These are phyloP conservation scores for Hippocampus zosterae DNA, from an alignment of 2,113 vertebrate species.

Conservation along the genomic window DNA sequence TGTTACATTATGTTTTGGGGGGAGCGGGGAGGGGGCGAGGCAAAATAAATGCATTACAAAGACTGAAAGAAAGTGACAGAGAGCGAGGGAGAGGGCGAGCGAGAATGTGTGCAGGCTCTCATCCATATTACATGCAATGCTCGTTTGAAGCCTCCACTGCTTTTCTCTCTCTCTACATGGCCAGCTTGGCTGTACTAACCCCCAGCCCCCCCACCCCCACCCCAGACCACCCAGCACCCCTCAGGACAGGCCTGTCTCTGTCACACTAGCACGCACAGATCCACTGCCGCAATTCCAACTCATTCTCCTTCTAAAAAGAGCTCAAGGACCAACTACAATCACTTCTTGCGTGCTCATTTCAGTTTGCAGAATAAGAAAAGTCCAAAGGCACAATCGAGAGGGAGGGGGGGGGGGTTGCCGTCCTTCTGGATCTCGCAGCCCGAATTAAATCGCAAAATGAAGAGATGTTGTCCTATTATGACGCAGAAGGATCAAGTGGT, in stretches of 20 bases:
- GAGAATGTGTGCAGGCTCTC: constrained; percentile 27
- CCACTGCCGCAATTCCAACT: constrained; percentile 32
- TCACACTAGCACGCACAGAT: constrained; percentile 21
- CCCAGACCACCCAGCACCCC: constrained; percentile 8
- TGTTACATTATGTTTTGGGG: neutral
- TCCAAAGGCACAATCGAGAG: neutral
- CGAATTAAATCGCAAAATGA: neutral
- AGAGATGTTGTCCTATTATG: neutral
- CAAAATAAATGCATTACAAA: neutral
- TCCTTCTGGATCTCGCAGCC: neutral
- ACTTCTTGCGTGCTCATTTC: neutral
- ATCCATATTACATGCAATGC: constrained; percentile 69
- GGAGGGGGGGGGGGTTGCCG: neutral
- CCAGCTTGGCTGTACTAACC: constrained; percentile 46
- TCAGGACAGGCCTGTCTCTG: constrained; percentile 21
- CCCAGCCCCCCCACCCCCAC: neutral
- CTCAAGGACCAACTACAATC: neutral
- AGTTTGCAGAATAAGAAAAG: neutral
- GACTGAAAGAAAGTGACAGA: neutral
- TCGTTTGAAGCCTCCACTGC: constrained; percentile 61
- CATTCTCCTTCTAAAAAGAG: constrained; percentile 11
- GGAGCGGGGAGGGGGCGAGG: neutral
- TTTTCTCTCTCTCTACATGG: constrained; percentile 51
- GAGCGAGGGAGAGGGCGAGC: neutral
- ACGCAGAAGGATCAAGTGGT: no score